Conservation (phyloP, 2,113 vertebrate genomes). For the Megaceryle maxima region DNA sequence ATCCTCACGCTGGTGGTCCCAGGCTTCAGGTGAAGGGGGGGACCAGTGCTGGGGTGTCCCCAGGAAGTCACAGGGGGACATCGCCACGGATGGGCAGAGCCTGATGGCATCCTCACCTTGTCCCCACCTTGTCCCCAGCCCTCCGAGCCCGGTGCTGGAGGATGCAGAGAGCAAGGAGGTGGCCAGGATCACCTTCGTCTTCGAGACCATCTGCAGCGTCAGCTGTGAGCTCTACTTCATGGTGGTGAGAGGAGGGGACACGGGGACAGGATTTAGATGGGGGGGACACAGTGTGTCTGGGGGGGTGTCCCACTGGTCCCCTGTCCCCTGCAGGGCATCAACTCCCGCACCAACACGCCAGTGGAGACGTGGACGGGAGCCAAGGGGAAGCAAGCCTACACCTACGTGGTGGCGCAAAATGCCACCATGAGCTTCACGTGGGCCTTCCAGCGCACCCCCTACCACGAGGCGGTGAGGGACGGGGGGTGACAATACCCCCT, state of each 20-base stretch:
- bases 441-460: conserved; percentile 86
- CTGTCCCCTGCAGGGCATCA: conserved; percentile 78
- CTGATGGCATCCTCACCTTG: not conserved
- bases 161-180: conserved; percentile 81
- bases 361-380: conserved; percentile 89
- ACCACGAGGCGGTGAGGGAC: conserved; percentile 72
- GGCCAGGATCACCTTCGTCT: conserved; percentile 89
- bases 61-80: too few relatives aligned
- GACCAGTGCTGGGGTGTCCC: not conserved
- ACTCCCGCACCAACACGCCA: conserved; percentile 76
- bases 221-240: conserved; percentile 89
- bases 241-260: conserved; percentile 76
- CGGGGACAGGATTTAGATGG: not conserved
- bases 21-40: conserved; percentile 87
- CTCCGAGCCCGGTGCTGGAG: conserved; percentile 72
- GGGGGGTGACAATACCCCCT: accelerated
- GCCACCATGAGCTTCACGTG: conserved; percentile 88
- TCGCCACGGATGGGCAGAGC: accelerated
- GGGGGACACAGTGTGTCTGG: not conserved
- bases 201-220: conserved; percentile 86
- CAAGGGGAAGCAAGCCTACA: conserved; percentile 88
- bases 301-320: not conserved
- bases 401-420: conserved; percentile 85
- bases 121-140: conserved; percentile 61
- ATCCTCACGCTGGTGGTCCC: conserved; percentile 85